These are phyloP conservation scores for Henricia sp. DNA, from an alignment of 53 echinoderm and acorn worm genomes.

Conservation along the genomic window DNA sequence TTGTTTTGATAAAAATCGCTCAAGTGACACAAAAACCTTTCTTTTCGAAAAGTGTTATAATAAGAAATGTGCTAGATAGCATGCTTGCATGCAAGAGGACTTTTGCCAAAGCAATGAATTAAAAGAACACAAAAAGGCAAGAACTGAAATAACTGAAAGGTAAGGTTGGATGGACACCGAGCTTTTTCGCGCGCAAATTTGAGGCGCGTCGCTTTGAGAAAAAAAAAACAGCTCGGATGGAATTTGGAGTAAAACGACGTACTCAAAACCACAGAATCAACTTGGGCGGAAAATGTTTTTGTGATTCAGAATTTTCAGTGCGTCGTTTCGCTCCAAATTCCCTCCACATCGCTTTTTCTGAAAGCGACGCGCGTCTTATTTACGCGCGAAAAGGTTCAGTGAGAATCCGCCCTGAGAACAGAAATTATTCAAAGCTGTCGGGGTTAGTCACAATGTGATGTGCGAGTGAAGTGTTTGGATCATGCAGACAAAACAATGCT, in stretches of 20 bases:
- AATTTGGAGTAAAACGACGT: neutral
- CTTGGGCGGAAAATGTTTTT: too few species aligned
- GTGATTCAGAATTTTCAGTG: too few species aligned
- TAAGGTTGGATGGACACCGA: neutral
- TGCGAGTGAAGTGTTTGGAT: slow-evolving; percentile 41
- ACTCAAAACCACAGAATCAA: too few species aligned
- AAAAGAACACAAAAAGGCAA: neutral
- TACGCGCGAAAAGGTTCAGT: slow-evolving; percentile 2
- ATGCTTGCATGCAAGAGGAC: neutral
- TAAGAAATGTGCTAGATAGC: neutral
- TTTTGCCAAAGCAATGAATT: neutral
- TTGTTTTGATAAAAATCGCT: neutral
- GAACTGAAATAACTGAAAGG: neutral
- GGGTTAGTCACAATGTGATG: slow-evolving; percentile 14
- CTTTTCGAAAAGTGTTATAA: neutral
- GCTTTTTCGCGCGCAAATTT: too few species aligned
- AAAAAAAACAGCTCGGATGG: neutral
- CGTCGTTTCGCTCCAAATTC: too few species aligned
- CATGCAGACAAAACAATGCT: slow-evolving; percentile 27
- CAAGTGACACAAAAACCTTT: neutral
- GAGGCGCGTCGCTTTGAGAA: too few species aligned
- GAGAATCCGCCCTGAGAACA: too few species aligned
- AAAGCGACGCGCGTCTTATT: too few species aligned
- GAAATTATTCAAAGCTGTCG: too few species aligned
- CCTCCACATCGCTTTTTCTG: too few species aligned